Evolutionary conservation across 1,140 invertebrate species (phyloP).

Genomic region (Papilio glaucus): DNA sequence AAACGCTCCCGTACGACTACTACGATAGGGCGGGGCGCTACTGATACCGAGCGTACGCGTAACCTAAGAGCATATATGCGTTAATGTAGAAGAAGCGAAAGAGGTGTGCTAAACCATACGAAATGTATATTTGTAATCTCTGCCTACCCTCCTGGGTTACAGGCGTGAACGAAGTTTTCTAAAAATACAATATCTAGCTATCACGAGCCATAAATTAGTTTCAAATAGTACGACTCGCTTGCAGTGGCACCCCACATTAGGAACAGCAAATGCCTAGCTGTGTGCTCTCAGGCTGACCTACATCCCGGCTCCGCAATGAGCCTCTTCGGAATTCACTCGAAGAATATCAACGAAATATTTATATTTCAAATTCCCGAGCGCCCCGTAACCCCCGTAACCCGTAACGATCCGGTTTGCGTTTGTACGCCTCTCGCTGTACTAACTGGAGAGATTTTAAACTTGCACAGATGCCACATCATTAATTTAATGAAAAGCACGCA

Average conservation of each 20-base stretch:
- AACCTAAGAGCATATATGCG: too few relatives aligned
- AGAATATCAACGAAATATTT: conserved; percentile 20
- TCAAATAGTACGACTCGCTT: not conserved
- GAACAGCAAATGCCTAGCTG: not conserved
- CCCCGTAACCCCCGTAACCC: not conserved
- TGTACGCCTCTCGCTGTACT: not conserved
- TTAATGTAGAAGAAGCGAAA: too few relatives aligned
- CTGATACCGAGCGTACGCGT: not conserved
- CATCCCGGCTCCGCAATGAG: conserved; percentile 1
- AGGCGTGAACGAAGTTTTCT: too few relatives aligned
- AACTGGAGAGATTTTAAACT: not conserved
- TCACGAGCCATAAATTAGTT: not conserved
- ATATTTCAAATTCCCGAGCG: conserved; percentile 21
- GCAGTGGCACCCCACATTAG: not conserved
- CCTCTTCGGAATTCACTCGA: conserved; percentile 25
- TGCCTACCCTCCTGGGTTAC: too few relatives aligned
- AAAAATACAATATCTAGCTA: too few relatives aligned
- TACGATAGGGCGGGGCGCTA: not conserved
- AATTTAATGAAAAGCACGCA: too few relatives aligned
- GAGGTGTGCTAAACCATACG: too few relatives aligned
- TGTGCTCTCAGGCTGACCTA: conserved; percentile 9
- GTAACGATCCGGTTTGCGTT: too few relatives aligned
- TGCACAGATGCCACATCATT: not conserved
- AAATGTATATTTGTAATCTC: too few relatives aligned
- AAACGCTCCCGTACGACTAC: conserved; percentile 1